These are phyloP conservation scores for Cataglyphis livida DNA, from an alignment of 2,888 invertebrate genomes.

Conservation along the genomic window DNA sequence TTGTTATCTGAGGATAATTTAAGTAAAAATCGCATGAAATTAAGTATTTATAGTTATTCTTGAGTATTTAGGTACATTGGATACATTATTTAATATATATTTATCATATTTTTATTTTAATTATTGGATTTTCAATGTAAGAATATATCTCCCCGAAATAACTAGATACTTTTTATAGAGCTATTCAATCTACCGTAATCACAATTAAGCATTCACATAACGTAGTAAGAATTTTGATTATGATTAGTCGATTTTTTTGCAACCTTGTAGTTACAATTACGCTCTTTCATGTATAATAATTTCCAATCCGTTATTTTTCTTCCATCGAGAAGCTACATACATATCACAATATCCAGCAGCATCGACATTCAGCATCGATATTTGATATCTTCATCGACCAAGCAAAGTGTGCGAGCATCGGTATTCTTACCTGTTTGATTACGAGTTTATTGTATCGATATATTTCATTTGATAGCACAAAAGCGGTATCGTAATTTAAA, in stretches of 20 bases:
- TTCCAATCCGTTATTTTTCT: background rate
- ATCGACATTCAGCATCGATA: constrained; percentile 19
- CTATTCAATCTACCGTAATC: too few species aligned
- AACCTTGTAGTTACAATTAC: too few species aligned
- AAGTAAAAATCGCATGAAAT: background rate
- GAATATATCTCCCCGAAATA: background rate
- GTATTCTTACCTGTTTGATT: background rate
- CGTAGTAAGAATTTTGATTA: too few species aligned
- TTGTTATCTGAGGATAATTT: background rate
- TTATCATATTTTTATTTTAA: background rate
- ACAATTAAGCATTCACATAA: too few species aligned
- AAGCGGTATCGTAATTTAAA: background rate
- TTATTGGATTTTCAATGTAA: background rate
- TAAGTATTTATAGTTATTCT: background rate
- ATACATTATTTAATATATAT: background rate
- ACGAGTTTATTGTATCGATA: constrained; percentile 13
- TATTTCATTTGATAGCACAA: background rate
- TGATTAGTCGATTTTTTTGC: too few species aligned
- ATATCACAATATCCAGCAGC: background rate
- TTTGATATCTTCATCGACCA: background rate
- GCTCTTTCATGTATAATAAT: background rate
- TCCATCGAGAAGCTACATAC: background rate
- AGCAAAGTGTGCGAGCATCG: constrained; percentile 1
- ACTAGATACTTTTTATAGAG: background rate
- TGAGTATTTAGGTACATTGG: background rate